Evolutionary conservation across 2,888 invertebrate species (phyloP).

Genomic region (Tricholauxania praeusta): DNA sequence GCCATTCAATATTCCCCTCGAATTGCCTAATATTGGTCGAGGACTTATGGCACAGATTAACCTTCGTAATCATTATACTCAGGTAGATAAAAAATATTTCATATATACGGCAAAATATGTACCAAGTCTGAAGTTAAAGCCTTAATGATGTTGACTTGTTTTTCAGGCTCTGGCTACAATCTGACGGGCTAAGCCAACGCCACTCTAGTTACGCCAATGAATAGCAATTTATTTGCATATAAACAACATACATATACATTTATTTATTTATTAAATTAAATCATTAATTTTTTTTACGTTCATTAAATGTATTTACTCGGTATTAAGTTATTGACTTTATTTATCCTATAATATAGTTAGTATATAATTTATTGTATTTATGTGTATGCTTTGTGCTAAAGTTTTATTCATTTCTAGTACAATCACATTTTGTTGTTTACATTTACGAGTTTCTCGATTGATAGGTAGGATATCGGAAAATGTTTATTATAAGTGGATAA

Average conservation of each 20-base stretch:
- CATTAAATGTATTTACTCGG: constrained; percentile 2
- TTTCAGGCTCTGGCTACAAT: no score
- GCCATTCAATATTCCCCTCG: no score
- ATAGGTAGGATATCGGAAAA: neutral
- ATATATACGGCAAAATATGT: no score
- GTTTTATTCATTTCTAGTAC: neutral
- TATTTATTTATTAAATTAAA: neutral
- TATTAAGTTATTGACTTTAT: constrained; percentile 13
- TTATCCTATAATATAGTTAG: neutral
- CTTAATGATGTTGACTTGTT: no score
- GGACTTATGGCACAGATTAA: no score
- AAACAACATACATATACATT: neutral
- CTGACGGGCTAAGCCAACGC: no score
- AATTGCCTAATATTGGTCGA: no score
- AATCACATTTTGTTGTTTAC: constrained; percentile 21
- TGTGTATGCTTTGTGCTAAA: neutral
- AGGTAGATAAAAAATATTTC: no score
- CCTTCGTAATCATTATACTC: no score
- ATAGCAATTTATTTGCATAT: neutral
- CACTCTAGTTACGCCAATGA: no score
- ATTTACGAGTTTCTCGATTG: no score
- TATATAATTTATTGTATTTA: constrained; percentile 2
- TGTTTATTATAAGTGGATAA: neutral
- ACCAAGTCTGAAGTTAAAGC: no score
- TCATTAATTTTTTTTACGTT: neutral